Base-by-base conservation (phyloP, 2,888 invertebrate species). In the Camponotus fellah region DNA sequence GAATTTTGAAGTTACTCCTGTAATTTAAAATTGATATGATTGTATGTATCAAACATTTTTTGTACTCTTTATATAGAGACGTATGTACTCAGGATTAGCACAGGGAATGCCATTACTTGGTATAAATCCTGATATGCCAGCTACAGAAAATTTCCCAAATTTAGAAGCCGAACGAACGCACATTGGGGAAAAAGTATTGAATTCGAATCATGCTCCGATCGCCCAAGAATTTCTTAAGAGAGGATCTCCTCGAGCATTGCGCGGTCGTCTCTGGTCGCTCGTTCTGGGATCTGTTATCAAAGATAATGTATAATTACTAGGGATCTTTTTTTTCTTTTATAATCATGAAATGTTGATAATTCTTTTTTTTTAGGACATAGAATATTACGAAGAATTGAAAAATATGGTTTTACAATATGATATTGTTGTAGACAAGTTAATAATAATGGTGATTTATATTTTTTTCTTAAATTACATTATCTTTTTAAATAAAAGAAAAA, bases 371-470 rank as follows among this genome's bases (percentile, higher is more conserved):
- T 81, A 84, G 98, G 97, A 98, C 94, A 94, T 95, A 6, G 96
- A 96, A 26, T 96, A 98, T 93, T 99, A 98, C 95, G 97, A 97
- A 83, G 96, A 97, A 91, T 95, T 99, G 85, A 98, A 98, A 93
- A 96, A 96, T 85, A 96, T 97, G 91, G 99, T 99, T 0, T 95
- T 99, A 58, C 97, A 97, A 91, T 98, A 98, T 91, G 99, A 99
- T 93, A 96, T 99, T 80, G 97, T 99, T 96, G 97, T 99, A 49
- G 99, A 99, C 94, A 98, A 98, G 94, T 95, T 99, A 10, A 97
- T 99, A 91, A 98, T 99, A 91, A 99, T 99, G 96, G 96, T 96
- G 94, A 89, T 14, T 5, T 8, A 3, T 40, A 43, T 26, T 37
- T n/a, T 14, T 10, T n/a, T 32, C 21, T 49, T 17, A 14, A 43